Percentiles rank a stretch among this genome's conserved stretches.
These are phyloP conservation scores for Spea multiplicata DNA, from an alignment of 2,113 vertebrate genomes.

Conservation along the genomic window DNA sequence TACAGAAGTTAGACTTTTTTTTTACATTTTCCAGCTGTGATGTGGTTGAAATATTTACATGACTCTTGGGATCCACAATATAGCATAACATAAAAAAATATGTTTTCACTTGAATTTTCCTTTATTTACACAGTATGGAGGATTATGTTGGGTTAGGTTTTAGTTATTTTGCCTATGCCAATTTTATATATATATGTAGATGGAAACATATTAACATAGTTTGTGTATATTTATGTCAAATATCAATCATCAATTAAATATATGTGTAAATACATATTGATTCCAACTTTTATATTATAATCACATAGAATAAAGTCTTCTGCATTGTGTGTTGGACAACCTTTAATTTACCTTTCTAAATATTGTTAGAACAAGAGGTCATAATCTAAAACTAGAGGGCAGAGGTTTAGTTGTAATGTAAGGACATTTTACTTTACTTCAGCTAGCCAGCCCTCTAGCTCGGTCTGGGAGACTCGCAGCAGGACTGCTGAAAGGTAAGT, in stretches of 20 bases:
- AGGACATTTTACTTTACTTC: too few species aligned
- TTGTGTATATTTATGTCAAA: not conserved
- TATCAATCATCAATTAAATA: not conserved
- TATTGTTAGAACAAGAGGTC: too few species aligned
- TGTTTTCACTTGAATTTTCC: slow-evolving; percentile 27
- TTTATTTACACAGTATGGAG: slow-evolving; percentile 16
- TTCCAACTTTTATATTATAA: too few species aligned
- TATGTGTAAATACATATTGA: too few species aligned
- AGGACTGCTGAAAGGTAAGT: too few species aligned
- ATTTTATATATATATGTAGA: not conserved
- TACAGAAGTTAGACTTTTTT: slow-evolving; percentile 9
- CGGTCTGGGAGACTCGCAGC: too few species aligned
- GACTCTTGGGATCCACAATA: slow-evolving; percentile 28
- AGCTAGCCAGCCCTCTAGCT: too few species aligned
- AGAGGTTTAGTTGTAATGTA: too few species aligned
- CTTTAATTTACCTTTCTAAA: too few species aligned
- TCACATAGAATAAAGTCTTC: too few species aligned
- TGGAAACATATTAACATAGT: not conserved
- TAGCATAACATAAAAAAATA: slow-evolving; percentile 28
- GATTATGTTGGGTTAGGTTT: slow-evolving; percentile 23
- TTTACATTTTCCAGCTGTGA: slow-evolving; percentile 41
- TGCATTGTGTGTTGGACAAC: too few species aligned
- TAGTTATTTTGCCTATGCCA: not conserved
- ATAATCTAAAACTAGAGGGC: too few species aligned
- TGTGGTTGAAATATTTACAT: slow-evolving; percentile 39